A percentile compares a stretch with the other conserved stretches of the same genome.
Conservation (phyloP, 92 coral and sea anemone species). For the Chrysogorgia sp. region DNA sequence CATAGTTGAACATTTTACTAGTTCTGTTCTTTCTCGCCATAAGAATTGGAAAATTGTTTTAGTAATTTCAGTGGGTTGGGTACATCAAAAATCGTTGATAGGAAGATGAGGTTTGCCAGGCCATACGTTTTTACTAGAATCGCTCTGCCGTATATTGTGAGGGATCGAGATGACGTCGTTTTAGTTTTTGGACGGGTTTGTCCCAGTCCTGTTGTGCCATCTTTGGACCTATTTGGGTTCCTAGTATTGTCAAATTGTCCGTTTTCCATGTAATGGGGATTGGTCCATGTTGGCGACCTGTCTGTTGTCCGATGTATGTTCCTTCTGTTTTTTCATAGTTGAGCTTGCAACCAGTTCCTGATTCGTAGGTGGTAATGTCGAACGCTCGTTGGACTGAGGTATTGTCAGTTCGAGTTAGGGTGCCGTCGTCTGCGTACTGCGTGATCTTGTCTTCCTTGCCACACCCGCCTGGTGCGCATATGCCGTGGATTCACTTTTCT, state of each 20-base stretch:
- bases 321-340: too few species aligned
- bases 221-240: background rate
- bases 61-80: background rate
- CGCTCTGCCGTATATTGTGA: background rate
- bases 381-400: too few species aligned
- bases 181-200: background rate
- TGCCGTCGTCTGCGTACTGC: too few species aligned
- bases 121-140: background rate
- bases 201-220: conserved; percentile 4
- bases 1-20: too few species aligned
- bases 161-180: background rate
- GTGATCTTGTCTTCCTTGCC: too few species aligned
- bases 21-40: background rate
- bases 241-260: background rate
- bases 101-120: background rate
- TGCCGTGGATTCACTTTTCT: too few species aligned
- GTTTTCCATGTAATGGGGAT: background rate
- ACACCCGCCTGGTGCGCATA: too few species aligned
- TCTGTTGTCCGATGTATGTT: too few species aligned
- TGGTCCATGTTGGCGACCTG: too few species aligned
- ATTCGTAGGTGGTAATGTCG: too few species aligned
- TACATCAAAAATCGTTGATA: background rate
- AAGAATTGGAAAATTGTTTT: background rate
- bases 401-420: too few species aligned
- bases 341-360: too few species aligned